Percentiles rank a stretch among this genome's conserved stretches.
Evolutionary conservation across 2,888 invertebrate species (phyloP).

Genomic region (Coremacera marginata): DNA sequence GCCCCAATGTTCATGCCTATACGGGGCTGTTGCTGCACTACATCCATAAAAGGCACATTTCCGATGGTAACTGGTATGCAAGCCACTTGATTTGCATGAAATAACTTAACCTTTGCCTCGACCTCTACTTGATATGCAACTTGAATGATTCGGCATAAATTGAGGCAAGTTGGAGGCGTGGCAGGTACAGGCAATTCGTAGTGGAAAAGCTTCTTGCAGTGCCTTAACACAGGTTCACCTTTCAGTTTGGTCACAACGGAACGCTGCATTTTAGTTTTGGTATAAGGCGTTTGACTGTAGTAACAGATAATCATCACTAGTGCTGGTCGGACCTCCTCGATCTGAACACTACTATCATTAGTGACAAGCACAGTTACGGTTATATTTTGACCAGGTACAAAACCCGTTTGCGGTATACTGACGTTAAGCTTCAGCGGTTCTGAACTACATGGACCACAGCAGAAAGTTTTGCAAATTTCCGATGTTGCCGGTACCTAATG

Average conservation of each 20-base stretch:
- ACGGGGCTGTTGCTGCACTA: constrained; percentile 48
- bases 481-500: constrained; percentile 56
- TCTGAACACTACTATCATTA: constrained; percentile 72
- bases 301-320: constrained; percentile 59
- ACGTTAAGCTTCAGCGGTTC: constrained; percentile 57
- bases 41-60: constrained; percentile 58
- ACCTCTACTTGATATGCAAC: constrained; percentile 63
- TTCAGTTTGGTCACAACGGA: constrained; percentile 54
- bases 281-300: constrained; percentile 52
- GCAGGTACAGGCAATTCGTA: constrained; percentile 60
- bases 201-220: constrained; percentile 55
- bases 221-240: constrained; percentile 52
- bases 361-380: constrained; percentile 69
- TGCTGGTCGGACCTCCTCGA: constrained; percentile 60
- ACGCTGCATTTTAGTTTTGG: constrained; percentile 52
- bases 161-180: constrained; percentile 63
- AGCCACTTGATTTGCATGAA: constrained; percentile 55
- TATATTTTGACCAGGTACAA: constrained; percentile 64
- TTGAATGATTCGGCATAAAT: constrained; percentile 60
- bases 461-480: constrained; percentile 56
- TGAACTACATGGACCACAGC: constrained; percentile 60
- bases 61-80: constrained; percentile 65
- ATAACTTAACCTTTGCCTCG: constrained; percentile 56
- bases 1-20: background rate
- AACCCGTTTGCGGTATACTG: constrained; percentile 61